Percentiles rank a stretch among this genome's conserved stretches.
phyloP scores from a whole-genome alignment of 2,888 invertebrate genomes.

The Julus scanicus region DNA sequence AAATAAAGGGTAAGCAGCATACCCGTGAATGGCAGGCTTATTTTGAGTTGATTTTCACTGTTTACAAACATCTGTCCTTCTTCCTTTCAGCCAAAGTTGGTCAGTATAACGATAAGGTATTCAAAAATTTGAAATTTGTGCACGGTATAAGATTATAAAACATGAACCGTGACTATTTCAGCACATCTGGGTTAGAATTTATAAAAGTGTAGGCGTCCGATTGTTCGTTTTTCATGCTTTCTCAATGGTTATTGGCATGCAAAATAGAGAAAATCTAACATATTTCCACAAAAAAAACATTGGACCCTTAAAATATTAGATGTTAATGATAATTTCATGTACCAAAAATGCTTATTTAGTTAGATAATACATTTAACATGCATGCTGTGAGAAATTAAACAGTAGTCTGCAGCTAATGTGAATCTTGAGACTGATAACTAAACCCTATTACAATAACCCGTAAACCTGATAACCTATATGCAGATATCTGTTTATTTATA shows the following conservation, averaged over 20 bases:
- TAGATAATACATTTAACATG: not conserved
- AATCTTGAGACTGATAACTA: conserved; percentile 4
- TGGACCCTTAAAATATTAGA: not conserved
- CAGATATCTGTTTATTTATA: conserved; percentile 35
- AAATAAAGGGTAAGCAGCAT: not conserved
- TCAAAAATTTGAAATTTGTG: not conserved
- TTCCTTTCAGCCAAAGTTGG: not conserved
- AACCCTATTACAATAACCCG: not conserved
- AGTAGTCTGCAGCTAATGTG: not conserved
- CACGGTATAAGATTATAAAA: not conserved
- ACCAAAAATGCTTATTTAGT: not conserved
- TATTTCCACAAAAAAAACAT: not conserved
- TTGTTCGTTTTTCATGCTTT: not conserved
- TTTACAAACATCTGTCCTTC: not conserved
- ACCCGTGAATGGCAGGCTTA: not conserved
- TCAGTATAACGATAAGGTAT: conserved; percentile 12
- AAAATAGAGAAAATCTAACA: not conserved
- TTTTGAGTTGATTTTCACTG: not conserved
- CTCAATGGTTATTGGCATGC: conserved; percentile 40
- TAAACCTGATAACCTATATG: conserved; percentile 18
- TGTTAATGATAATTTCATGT: conserved; percentile 26
- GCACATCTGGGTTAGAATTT: not conserved
- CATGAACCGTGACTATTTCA: not conserved
- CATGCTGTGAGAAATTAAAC: not conserved
- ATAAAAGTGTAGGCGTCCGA: not conserved